Evolutionary conservation across 2,888 invertebrate genomes (phyloP), one percentile per base, ranked within the genome.

Genomic region (Harpalus rufipes): DNA sequence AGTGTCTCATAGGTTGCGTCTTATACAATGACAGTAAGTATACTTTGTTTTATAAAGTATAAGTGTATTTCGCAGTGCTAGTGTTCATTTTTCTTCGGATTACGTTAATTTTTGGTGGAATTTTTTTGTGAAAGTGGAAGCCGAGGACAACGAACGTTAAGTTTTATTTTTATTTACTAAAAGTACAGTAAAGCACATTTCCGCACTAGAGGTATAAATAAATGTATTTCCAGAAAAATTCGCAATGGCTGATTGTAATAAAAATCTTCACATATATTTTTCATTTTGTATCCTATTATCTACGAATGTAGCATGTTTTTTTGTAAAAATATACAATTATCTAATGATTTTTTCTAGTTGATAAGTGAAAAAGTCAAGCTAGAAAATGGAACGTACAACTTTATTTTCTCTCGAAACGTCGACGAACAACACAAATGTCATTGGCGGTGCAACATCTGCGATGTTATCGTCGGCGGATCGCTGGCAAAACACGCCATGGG

Each of bases 401-500:
- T 89, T 65, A 89, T 91, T 7, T 91, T 90, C 85, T 90, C 91
- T 85, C 88, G 90, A 41, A 89, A 87, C 51, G 89, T 89, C 86
- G 87, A 88, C 81, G 89, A 89, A 86, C 90, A 90, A 1, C 90
- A 91, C 3, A 86, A 88, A 1, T 90, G 90, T 76, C 88, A 89
- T 68, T 91, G 91, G 91, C 90, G 89, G 86, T 91, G 91, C 86
- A 90, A 89, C 84, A 88, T 90, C 5, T 91, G 91, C 86, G 88
- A 90, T 59, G 91, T 91, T 74, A 90, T 90, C 0, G 89, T 91
- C 84, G 90, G 91, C 89, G 91, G 91, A 0, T 88, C 89, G 25
- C 89, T 91, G 8, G 91, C 90, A 84, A 90, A 90, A 79, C 91
- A 91, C 85, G 91, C 91, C 86, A 87, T 88, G 74, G 91, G 91